Percentiles rank a stretch among this genome's conserved stretches.
phyloP scores from a whole-genome alignment of 2,797 vertebrate species.

The Pitangus sulphuratus region DNA sequence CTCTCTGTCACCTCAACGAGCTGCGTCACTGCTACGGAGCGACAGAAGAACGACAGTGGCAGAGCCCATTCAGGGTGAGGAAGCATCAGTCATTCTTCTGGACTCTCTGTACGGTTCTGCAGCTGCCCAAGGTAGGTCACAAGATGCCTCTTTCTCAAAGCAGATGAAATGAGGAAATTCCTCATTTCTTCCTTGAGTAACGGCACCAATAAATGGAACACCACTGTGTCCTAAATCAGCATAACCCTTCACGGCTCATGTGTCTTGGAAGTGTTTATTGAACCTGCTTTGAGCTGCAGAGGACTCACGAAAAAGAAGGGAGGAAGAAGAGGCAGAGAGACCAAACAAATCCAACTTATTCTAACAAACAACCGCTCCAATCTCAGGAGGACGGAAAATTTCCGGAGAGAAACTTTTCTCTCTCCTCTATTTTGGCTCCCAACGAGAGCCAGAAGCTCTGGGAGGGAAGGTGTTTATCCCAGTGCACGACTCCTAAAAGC shows the following conservation, averaged over 20 bases:
- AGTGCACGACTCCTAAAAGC: not conserved
- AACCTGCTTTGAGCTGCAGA: slow-evolving; percentile 18
- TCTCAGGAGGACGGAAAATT: not conserved
- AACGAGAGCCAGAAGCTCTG: not conserved
- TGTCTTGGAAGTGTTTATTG: slow-evolving; percentile 51
- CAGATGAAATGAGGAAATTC: slow-evolving; percentile 33
- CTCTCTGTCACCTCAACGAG: not conserved
- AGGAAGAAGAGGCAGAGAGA: not conserved
- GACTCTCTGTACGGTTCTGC: not conserved
- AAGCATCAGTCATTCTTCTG: not conserved
- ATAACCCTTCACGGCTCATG: slow-evolving; percentile 27
- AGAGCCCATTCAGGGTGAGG: not conserved
- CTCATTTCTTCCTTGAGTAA: slow-evolving; percentile 50
- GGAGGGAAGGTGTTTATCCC: not conserved
- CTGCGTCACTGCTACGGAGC: not conserved
- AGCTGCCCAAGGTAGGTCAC: not conserved
- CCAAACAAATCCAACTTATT: not conserved
- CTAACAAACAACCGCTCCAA: not conserved
- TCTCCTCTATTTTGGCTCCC: not conserved
- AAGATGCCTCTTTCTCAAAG: not conserved
- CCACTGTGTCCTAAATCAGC: slow-evolving; percentile 29
- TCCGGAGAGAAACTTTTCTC: not conserved
- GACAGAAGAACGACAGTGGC: accelerated
- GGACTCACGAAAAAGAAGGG: not conserved
- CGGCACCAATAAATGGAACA: slow-evolving; percentile 1